Evolutionary conservation across 2,797 vertebrate genomes (phyloP).

Genomic region (Salarias fasciatus): DNA sequence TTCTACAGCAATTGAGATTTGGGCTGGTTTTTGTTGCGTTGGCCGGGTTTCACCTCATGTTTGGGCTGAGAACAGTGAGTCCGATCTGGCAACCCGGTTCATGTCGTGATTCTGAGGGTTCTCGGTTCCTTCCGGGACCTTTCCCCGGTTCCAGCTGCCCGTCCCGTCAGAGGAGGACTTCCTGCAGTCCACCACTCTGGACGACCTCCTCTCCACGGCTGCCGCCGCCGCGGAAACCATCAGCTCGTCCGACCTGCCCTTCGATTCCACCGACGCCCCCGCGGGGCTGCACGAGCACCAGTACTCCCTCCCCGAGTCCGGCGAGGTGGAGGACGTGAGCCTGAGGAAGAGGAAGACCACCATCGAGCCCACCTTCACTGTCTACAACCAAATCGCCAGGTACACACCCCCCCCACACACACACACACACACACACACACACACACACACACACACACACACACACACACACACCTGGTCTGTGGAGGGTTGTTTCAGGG

Average conservation of each 20-base stretch:
- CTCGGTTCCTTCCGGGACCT: too few species aligned
- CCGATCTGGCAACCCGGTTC: too few species aligned
- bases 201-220: constrained; percentile 41
- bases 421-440: too few species aligned
- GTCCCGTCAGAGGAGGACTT: constrained; percentile 47
- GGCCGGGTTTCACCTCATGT: too few species aligned
- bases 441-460: too few species aligned
- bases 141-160: constrained; percentile 27
- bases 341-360: constrained; percentile 12
- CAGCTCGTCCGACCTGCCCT: neutral
- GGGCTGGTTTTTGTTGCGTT: too few species aligned
- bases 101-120: too few species aligned
- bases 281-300: constrained; percentile 60
- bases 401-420: too few species aligned
- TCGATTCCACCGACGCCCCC: neutral
- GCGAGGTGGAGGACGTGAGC: neutral
- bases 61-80: too few species aligned
- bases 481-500: too few species aligned
- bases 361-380: constrained; percentile 41
- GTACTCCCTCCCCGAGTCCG: constrained; percentile 57
- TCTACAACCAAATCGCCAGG: constrained; percentile 64
- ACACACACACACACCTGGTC: too few species aligned
- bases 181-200: constrained; percentile 29
- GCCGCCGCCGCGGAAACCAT: constrained; percentile 3
- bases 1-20: too few species aligned